Percentiles rank a stretch among this genome's conserved stretches.
Conservation (phyloP, 2,113 vertebrate genomes). For the Cygnus buccinator region DNA sequence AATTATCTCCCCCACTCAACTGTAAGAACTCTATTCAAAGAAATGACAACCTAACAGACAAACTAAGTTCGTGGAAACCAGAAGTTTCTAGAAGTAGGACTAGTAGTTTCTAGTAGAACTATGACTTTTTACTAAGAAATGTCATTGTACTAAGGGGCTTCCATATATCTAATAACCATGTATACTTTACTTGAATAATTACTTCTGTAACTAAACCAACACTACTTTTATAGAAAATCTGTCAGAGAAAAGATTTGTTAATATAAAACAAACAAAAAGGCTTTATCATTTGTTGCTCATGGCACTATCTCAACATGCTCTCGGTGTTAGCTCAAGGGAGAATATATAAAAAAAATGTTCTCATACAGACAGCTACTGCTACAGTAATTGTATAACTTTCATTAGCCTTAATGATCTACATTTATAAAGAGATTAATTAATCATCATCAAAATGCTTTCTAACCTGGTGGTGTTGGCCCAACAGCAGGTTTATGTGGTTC, state of each 20-base stretch:
- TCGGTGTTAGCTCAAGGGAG: background rate
- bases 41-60: background rate
- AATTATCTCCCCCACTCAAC: background rate
- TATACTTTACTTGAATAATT: background rate
- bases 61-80: background rate
- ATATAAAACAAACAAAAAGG: background rate
- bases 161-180: background rate
- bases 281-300: background rate
- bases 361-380: background rate
- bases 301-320: background rate
- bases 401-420: background rate
- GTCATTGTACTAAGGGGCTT: background rate
- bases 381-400: background rate
- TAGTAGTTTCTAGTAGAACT: background rate
- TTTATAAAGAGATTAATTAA: background rate
- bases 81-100: background rate
- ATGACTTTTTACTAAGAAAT: background rate
- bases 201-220: background rate
- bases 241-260: background rate
- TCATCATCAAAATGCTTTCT: background rate
- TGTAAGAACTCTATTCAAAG: background rate
- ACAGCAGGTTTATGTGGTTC: constrained; percentile 13
- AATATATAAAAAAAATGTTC: background rate
- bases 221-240: background rate
- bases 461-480: constrained; percentile 59